phyloP scores from a whole-genome alignment of 1,140 invertebrate genomes.

The Bicyclus anynana region DNA sequence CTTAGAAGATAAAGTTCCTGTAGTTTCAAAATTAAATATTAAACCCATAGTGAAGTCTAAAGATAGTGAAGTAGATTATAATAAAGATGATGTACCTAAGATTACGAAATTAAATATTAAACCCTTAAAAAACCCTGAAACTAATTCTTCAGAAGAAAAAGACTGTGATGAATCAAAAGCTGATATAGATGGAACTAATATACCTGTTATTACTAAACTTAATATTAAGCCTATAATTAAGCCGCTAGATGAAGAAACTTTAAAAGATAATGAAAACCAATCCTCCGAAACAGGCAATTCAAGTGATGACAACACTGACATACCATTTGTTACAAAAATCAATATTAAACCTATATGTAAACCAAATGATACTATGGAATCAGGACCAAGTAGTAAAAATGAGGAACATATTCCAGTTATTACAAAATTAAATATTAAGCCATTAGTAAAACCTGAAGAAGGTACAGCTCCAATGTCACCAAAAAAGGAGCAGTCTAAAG shows the following conservation, averaged over 20 bases:
- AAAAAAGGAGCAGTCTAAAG: slow-evolving; percentile 22
- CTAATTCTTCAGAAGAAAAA: slow-evolving; percentile 60
- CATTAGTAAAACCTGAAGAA: slow-evolving; percentile 54
- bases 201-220: slow-evolving; percentile 73
- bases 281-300: slow-evolving; percentile 66
- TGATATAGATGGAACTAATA: slow-evolving; percentile 59
- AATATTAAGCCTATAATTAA: slow-evolving; percentile 73
- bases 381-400: slow-evolving; percentile 37
- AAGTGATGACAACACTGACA: slow-evolving; percentile 66
- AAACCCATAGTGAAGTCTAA: slow-evolving; percentile 70
- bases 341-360: slow-evolving; percentile 61
- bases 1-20: slow-evolving; percentile 64
- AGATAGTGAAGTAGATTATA: slow-evolving; percentile 67
- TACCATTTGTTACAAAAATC: slow-evolving; percentile 60
- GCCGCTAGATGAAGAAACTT: slow-evolving; percentile 52
- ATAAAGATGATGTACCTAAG: slow-evolving; percentile 67
- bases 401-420: slow-evolving; percentile 56
- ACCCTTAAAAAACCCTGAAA: slow-evolving; percentile 60
- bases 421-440: slow-evolving; percentile 69
- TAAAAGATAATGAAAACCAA: slow-evolving; percentile 63
- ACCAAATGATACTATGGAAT: slow-evolving; percentile 43
- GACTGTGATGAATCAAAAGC: slow-evolving; percentile 65
- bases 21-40: slow-evolving; percentile 73
- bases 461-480: slow-evolving; percentile 22
- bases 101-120: slow-evolving; percentile 72